Evolutionary conservation across 2,113 vertebrate species (phyloP), one percentile per base, ranked within the genome.

Genomic region (Laticauda laticaudata): DNA sequence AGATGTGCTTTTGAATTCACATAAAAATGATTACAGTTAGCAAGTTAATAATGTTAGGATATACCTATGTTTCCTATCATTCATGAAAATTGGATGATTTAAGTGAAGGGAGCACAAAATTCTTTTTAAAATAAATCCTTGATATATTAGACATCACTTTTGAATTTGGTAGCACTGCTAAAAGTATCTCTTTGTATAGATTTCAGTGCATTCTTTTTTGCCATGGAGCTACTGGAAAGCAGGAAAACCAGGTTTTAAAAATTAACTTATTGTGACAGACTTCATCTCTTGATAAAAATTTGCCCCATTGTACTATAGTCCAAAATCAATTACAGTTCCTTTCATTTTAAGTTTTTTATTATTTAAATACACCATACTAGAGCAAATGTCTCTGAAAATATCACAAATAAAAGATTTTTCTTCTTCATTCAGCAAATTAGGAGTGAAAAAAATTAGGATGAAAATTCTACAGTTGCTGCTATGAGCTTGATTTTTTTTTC

Each of bases 371-470:
- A 99, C 99, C 99, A 98, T 99, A 99, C 98, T 99, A 98, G 99
- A 99, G 99, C 99, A 99, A 99, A 99, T 99, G 98, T 99, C 99
- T 99, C 98, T 98, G 99, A 99, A 99, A 99, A 99, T 99, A 99
- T 99, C 99, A 99, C 99, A 99, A 99, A 99, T 99, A 98, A 98
- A 98, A 99, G 99, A 99, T 99, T 99, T 99, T 99, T 61, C 59
- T 90, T 99, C 99, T 98, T 99, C 98, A 99, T 99, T 99, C 98
- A 98, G 98, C 98, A 98, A 98, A 98, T 99, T 98, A 98, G 98
- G 99, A 98, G 98, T 98, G 97, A 39, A 39, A 39, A 39, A 39
- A 39, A 39, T 39, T 39, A 39, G 34, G 98, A 98, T 98, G 98
- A 98, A 97, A 98, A 98, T 98, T 99, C 98, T 99, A 99, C 98